Conservation (phyloP, 2,797 vertebrate species). For the Tapirus indicus region DNA sequence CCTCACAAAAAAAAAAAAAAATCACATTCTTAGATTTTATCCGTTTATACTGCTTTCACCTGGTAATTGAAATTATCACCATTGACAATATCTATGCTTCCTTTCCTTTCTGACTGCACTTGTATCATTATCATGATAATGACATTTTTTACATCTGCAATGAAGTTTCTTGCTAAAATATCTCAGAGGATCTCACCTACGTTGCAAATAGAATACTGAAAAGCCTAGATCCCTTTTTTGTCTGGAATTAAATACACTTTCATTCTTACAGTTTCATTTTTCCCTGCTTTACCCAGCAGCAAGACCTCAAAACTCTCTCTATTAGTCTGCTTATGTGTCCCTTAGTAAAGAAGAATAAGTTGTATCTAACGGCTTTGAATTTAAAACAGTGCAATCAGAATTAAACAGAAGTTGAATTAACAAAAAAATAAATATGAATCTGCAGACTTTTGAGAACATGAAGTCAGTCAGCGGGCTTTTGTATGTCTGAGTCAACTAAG, state of each 20-base stretch:
- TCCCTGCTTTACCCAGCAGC: background rate
- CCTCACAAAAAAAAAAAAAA: no score
- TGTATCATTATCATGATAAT: constrained; percentile 53
- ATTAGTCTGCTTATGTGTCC: background rate
- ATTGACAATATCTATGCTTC: background rate
- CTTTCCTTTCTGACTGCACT: constrained; percentile 57
- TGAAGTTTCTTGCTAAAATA: constrained; percentile 57
- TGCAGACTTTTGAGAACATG: background rate
- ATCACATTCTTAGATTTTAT: constrained; percentile 25
- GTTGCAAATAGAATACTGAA: constrained; percentile 24
- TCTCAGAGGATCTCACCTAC: constrained; percentile 27
- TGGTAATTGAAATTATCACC: constrained; percentile 56
- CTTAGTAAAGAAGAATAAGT: background rate
- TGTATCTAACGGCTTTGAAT: background rate
- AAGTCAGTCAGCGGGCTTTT: background rate
- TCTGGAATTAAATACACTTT: background rate
- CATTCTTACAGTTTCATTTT: constrained; percentile 30
- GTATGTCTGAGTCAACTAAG: background rate
- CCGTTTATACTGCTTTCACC: constrained; percentile 31
- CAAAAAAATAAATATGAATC: background rate
- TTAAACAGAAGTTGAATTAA: background rate
- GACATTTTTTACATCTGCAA: constrained; percentile 28
- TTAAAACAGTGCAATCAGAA: background rate
- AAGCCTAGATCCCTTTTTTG: background rate
- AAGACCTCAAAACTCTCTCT: background rate